Percentiles rank a stretch among this genome's conserved stretches.
phyloP scores from a whole-genome alignment of 2,888 invertebrate genomes.

The Marasmarcha lunaedactyla region DNA sequence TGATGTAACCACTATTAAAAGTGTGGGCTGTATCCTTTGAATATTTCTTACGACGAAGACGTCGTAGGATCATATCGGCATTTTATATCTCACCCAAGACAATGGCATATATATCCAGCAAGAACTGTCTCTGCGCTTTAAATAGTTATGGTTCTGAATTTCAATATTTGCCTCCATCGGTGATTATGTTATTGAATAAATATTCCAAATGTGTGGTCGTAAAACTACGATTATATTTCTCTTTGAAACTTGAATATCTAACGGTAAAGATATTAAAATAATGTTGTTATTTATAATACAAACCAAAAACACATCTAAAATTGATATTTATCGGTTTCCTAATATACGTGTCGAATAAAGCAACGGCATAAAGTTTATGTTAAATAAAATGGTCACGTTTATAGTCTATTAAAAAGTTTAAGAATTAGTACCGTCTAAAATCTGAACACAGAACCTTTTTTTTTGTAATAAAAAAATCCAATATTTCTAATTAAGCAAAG shows the following conservation, averaged over 20 bases:
- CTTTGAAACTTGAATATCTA: too few species aligned
- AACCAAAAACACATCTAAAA: too few species aligned
- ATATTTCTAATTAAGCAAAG: too few species aligned
- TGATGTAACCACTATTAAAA: constrained; percentile 71
- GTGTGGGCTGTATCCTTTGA: constrained; percentile 69
- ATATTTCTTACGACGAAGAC: constrained; percentile 70
- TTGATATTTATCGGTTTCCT: too few species aligned
- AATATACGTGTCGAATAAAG: too few species aligned
- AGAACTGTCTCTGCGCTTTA: constrained; percentile 52
- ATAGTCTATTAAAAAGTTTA: constrained; percentile 40
- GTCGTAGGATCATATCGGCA: constrained; percentile 68
- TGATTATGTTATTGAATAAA: constrained; percentile 33
- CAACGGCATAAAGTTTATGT: constrained; percentile 50
- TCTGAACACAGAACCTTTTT: constrained; percentile 32
- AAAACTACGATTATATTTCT: too few species aligned
- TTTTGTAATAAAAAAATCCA: constrained; percentile 24
- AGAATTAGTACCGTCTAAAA: constrained; percentile 36
- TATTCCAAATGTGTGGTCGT: constrained; percentile 5
- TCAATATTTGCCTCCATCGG: constrained; percentile 34
- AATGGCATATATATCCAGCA: constrained; percentile 63
- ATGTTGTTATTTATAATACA: too few species aligned
- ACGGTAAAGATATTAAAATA: too few species aligned
- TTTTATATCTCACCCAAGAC: constrained; percentile 66
- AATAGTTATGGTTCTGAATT: constrained; percentile 45
- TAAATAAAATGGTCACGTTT: constrained; percentile 43